These are phyloP conservation scores for Heliconius congener DNA, from an alignment of 1,140 invertebrate species.

Conservation along the genomic window DNA sequence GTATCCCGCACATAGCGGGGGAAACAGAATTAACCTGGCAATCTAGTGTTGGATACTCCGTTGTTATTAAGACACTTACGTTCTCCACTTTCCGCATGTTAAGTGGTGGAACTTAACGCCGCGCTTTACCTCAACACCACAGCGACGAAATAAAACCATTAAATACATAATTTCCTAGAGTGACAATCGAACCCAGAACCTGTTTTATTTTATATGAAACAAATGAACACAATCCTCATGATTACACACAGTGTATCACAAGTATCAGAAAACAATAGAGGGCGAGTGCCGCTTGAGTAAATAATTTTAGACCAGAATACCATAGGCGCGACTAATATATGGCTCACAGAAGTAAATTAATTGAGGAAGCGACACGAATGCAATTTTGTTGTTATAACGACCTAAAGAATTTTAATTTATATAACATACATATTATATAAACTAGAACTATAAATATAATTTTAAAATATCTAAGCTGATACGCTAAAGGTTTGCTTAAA, in stretches of 20 bases:
- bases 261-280: slow-evolving; percentile 72
- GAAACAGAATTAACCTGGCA: too few species aligned
- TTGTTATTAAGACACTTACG: too few species aligned
- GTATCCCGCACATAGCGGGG: too few species aligned
- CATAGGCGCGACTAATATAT: slow-evolving; percentile 54
- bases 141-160: too few species aligned
- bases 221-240: background rate
- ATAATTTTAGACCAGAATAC: slow-evolving; percentile 67
- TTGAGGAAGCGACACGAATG: slow-evolving; percentile 42
- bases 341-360: slow-evolving; percentile 43
- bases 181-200: too few species aligned
- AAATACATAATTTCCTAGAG: too few species aligned
- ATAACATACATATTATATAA: background rate
- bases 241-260: slow-evolving; percentile 18
- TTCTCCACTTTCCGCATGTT: too few species aligned
- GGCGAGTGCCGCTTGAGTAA: slow-evolving; percentile 55
- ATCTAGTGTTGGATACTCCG: too few species aligned
- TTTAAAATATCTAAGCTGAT: background rate
- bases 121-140: too few species aligned
- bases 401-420: background rate
- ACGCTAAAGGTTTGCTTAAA: background rate
- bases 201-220: background rate
- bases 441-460: background rate
- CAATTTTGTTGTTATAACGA: slow-evolving; percentile 20
- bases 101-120: too few species aligned